Evolutionary conservation across 2,113 vertebrate genomes (phyloP), one percentile per base, ranked within the genome.

Genomic region (Aspidoscelis tigris): DNA sequence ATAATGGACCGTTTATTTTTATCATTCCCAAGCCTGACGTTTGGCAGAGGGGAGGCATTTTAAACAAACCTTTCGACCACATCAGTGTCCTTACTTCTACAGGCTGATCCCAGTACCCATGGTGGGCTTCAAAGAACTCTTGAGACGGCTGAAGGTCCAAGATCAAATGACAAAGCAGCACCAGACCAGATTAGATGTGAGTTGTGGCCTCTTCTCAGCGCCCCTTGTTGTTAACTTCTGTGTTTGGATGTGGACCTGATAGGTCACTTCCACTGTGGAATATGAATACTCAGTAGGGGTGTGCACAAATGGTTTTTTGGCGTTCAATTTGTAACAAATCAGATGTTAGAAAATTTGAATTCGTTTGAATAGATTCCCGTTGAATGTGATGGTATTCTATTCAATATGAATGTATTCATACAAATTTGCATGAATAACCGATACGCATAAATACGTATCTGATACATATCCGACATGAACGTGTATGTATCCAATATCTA

Each of bases 81-180:
- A 66, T 82, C 84, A 86, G 26, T 39, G 9, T 5, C 88, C 93
- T 69, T 64, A 0, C 90, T 93, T 82, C 78, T 58, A 21, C n/a
- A 99, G 99, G 84, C 95, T 99, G 86, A 98, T 99, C 93, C 99
- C 98, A 84, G 98, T 99, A 14, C 98, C 99, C 12, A 99, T 99
- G 99, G 98, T 99, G 83, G 97, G 99, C 76, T 99, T 99, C 91
- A 99, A 97, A 89, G 98, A 99, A 88, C 93, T 99, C 26, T 93
- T 99, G 66, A 95, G 97, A 89, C 96, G 98, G 87, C 83, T 99
- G 83, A 99, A 99, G 92, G 98, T 98, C 90, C 98, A 99, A 93
- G 99, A 99, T 80, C 98, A 99, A 96, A 99, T 99, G 98, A 99
- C 97, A 64, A 99, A 99, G 91, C 98, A 99, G 90, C 99, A 99